Conservation (phyloP, 2,888 invertebrate genomes). For the Priapulus caudatus region DNA sequence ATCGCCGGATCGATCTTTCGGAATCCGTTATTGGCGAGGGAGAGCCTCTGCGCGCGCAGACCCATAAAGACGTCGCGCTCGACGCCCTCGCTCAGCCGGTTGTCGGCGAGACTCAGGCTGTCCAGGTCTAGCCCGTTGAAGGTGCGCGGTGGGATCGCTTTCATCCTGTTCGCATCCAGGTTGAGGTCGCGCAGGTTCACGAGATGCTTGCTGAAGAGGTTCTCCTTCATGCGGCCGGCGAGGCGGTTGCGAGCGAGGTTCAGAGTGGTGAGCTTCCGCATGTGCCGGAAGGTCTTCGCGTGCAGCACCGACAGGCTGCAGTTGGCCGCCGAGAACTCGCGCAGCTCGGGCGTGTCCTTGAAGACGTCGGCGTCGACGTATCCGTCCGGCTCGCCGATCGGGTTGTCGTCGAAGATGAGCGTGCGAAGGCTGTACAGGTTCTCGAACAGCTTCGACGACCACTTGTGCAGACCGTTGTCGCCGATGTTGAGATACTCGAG, state of each 20-base stretch:
- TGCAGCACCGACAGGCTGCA: background rate
- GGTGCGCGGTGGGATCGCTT: too few species aligned
- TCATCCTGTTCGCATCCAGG: too few species aligned
- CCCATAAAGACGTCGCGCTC: background rate
- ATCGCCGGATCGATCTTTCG: background rate
- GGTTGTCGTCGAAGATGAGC: background rate
- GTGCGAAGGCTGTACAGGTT: background rate
- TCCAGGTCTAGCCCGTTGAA: background rate
- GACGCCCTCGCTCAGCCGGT: background rate
- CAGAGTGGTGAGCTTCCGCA: background rate
- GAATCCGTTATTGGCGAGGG: background rate
- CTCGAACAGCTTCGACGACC: background rate
- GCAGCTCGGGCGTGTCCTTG: too few species aligned
- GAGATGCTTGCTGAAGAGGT: too few species aligned
- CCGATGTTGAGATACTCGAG: background rate
- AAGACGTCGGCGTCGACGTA: too few species aligned
- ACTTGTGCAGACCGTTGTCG: background rate
- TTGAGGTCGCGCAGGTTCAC: too few species aligned
- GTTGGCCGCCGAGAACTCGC: background rate
- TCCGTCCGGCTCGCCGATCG: too few species aligned
- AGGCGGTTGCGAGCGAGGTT: too few species aligned
- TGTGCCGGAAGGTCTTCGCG: background rate
- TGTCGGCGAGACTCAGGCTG: background rate
- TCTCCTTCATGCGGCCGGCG: too few species aligned
- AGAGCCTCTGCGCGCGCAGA: background rate